phyloP scores from a whole-genome alignment of 2,797 vertebrate species.

The Sardinella longiceps region DNA sequence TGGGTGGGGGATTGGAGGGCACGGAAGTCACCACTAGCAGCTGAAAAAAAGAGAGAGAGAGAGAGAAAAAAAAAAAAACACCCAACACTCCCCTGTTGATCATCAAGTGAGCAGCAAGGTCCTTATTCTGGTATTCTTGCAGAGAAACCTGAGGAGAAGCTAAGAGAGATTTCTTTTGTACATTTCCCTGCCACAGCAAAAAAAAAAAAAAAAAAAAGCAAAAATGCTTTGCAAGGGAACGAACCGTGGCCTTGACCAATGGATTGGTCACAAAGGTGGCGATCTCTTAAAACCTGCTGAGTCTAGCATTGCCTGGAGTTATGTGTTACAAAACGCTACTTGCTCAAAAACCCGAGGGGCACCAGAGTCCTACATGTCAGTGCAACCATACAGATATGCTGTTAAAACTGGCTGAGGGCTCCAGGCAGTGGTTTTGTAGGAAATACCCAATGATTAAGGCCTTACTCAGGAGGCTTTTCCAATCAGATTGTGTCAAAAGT shows the following conservation, averaged over 20 bases:
- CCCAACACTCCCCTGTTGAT: background rate
- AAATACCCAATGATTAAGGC: background rate
- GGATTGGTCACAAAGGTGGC: background rate
- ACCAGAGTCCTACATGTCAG: background rate
- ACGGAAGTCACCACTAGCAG: too few relatives aligned
- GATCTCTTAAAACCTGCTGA: background rate
- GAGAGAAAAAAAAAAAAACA: too few relatives aligned
- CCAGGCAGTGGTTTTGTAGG: background rate
- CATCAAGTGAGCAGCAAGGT: background rate
- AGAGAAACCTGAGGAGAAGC: background rate
- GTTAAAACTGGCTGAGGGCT: background rate
- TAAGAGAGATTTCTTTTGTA: background rate
- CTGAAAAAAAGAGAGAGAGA: too few relatives aligned
- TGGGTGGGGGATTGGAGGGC: too few relatives aligned
- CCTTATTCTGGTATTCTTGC: background rate
- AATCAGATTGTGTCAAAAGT: background rate
- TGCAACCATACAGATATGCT: background rate
- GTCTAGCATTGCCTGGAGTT: background rate
- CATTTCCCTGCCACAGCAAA: background rate
- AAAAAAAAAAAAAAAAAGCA: background rate
- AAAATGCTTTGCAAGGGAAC: background rate
- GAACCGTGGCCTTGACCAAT: slow-evolving; percentile 14
- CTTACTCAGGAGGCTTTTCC: too few relatives aligned
- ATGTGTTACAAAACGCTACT: background rate
- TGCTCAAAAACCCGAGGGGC: background rate